Evolutionary conservation across 1,140 invertebrate genomes (phyloP).

Genomic region (Monochamus saltuarius): DNA sequence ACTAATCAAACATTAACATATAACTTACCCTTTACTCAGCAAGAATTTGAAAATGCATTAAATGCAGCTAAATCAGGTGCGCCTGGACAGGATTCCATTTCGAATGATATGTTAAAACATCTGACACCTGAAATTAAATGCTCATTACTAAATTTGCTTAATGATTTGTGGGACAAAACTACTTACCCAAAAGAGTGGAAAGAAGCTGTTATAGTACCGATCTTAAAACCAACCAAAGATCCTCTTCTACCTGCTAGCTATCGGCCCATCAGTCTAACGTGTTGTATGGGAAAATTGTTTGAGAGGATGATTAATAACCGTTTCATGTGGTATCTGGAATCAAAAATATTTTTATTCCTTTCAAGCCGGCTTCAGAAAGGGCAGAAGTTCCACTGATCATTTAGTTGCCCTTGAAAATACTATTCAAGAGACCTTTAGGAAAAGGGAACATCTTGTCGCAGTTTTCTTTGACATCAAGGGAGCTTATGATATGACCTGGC

Average conservation of each 20-base stretch:
- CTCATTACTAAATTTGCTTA: too few relatives aligned
- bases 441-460: constrained; percentile 15
- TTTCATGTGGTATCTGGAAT: constrained; percentile 22
- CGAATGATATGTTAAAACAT: too few relatives aligned
- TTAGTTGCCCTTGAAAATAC: constrained; percentile 20
- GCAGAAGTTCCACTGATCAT: constrained; percentile 25
- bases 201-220: constrained; percentile 1
- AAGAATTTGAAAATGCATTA: too few relatives aligned
- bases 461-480: constrained; percentile 30
- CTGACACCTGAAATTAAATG: too few relatives aligned
- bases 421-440: constrained; percentile 22
- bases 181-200: background rate
- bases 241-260: background rate
- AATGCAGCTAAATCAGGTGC: too few relatives aligned
- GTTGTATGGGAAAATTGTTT: constrained; percentile 28
- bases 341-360: constrained; percentile 11
- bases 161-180: background rate
- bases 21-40: too few relatives aligned
- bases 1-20: too few relatives aligned
- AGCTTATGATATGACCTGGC: constrained; percentile 25
- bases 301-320: constrained; percentile 33
- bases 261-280: constrained; percentile 29
- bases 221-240: constrained; percentile 6
- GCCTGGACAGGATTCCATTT: too few relatives aligned
- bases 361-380: constrained; percentile 27